Evolutionary conservation across 2,888 invertebrate species (phyloP).

Genomic region (Eilema caniola): DNA sequence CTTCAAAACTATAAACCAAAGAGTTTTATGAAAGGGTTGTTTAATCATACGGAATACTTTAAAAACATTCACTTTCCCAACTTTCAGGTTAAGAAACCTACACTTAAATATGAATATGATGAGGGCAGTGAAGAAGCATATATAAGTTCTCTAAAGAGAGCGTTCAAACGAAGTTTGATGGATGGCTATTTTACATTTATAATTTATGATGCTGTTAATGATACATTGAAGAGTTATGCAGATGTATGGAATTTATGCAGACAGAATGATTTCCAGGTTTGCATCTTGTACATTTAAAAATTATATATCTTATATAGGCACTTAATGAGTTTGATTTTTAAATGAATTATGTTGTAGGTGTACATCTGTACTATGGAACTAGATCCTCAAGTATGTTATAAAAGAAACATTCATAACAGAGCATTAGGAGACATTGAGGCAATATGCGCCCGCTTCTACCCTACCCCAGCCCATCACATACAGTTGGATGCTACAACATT

Average conservation of each 20-base stretch:
- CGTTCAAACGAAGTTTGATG: slow-evolving; percentile 95
- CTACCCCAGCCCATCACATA: slow-evolving; percentile 93
- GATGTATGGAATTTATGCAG: slow-evolving; percentile 96
- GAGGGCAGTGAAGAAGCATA: slow-evolving; percentile 94
- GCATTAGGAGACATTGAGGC: slow-evolving; percentile 92
- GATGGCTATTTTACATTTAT: slow-evolving; percentile 97
- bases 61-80: neutral
- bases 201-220: slow-evolving; percentile 96
- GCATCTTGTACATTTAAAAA: slow-evolving; percentile 25
- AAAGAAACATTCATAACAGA: slow-evolving; percentile 95
- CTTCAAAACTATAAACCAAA: too few relatives aligned
- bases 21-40: too few relatives aligned
- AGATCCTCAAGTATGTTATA: slow-evolving; percentile 92
- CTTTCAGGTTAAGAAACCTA: slow-evolving; percentile 85
- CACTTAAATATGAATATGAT: slow-evolving; percentile 96
- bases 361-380: slow-evolving; percentile 96
- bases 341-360: slow-evolving; percentile 87
- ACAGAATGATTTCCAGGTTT: slow-evolving; percentile 94
- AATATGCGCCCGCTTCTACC: slow-evolving; percentile 91
- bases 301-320: neutral
- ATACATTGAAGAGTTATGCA: slow-evolving; percentile 92
- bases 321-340: neutral
- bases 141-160: slow-evolving; percentile 92
- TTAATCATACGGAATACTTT: neutral
- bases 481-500: slow-evolving; percentile 93